These are phyloP conservation scores for Sphyrna mokarran DNA, from an alignment of 2,113 vertebrate genomes.

Conservation along the genomic window DNA sequence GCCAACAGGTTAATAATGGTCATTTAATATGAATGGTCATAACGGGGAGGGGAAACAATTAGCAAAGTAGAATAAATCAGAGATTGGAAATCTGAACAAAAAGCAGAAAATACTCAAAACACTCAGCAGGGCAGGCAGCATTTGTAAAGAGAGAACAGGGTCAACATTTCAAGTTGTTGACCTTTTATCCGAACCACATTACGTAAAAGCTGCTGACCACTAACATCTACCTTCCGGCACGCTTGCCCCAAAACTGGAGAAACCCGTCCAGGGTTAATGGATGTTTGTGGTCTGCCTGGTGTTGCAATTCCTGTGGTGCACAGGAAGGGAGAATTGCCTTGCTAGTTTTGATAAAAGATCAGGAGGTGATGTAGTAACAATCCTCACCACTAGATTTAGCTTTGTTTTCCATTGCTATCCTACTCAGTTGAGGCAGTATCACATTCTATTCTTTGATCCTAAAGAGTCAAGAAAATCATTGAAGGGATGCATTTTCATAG, in stretches of 20 bases:
- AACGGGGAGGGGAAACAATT: background rate
- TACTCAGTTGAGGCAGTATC: background rate
- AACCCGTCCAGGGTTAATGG: too few relatives aligned
- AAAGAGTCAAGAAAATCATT: background rate
- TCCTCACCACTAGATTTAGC: background rate
- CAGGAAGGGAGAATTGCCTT: too few relatives aligned
- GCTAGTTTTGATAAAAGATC: background rate
- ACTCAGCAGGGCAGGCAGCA: background rate
- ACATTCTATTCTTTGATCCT: background rate
- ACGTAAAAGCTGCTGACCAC: background rate
- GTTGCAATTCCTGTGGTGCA: too few relatives aligned
- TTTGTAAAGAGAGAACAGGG: background rate
- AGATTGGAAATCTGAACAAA: background rate
- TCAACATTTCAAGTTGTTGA: too few relatives aligned
- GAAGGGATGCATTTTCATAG: too few relatives aligned
- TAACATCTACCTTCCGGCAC: background rate
- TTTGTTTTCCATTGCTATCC: background rate
- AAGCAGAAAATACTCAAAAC: background rate
- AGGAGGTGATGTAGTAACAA: background rate
- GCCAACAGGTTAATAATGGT: background rate
- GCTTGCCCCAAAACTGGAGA: too few relatives aligned
- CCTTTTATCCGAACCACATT: background rate
- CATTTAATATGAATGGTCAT: background rate
- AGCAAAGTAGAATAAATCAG: background rate
- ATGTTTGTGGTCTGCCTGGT: too few relatives aligned